A percentile compares a stretch with the other conserved stretches of the same genome.
These are phyloP conservation scores for Mycogona germanica DNA, from an alignment of 2,888 invertebrate species.

Conservation along the genomic window DNA sequence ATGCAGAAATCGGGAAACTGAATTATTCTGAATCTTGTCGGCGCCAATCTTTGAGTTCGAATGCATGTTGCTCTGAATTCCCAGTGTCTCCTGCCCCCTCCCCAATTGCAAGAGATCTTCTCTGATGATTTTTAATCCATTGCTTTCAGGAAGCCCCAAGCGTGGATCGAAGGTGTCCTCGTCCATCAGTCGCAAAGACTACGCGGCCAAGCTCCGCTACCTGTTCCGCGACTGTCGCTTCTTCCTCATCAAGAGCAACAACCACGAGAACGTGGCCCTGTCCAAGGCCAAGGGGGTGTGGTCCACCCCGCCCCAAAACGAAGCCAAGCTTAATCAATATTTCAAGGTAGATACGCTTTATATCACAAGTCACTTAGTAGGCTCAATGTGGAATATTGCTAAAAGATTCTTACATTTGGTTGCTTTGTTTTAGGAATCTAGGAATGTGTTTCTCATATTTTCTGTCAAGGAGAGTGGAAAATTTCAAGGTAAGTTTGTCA, in stretches of 20 bases:
- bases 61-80: neutral
- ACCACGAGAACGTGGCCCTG: slow-evolving; percentile 87
- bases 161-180: slow-evolving; percentile 28
- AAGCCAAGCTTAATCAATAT: slow-evolving; percentile 89
- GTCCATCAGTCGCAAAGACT: slow-evolving; percentile 41
- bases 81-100: too few species aligned
- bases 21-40: neutral
- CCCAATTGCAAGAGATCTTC: too few species aligned
- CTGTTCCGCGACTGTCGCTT: slow-evolving; percentile 86
- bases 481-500: slow-evolving; percentile 38
- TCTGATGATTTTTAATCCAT: slow-evolving; percentile 36
- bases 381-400: neutral
- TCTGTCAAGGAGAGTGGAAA: slow-evolving; percentile 97
- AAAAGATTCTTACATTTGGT: neutral
- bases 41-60: neutral
- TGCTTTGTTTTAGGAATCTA: slow-evolving; percentile 47
- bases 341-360: slow-evolving; percentile 43
- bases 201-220: slow-evolving; percentile 65
- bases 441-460: slow-evolving; percentile 90
- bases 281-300: slow-evolving; percentile 94
- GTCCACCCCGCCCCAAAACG: slow-evolving; percentile 96
- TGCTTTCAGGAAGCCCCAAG: slow-evolving; percentile 27
- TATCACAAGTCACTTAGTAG: too few species aligned
- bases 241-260: slow-evolving; percentile 96
- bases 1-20: neutral